Percentiles rank a stretch among this genome's conserved stretches.
Evolutionary conservation across 2,797 vertebrate genomes (phyloP).

Genomic region (Meriones psammophilus): DNA sequence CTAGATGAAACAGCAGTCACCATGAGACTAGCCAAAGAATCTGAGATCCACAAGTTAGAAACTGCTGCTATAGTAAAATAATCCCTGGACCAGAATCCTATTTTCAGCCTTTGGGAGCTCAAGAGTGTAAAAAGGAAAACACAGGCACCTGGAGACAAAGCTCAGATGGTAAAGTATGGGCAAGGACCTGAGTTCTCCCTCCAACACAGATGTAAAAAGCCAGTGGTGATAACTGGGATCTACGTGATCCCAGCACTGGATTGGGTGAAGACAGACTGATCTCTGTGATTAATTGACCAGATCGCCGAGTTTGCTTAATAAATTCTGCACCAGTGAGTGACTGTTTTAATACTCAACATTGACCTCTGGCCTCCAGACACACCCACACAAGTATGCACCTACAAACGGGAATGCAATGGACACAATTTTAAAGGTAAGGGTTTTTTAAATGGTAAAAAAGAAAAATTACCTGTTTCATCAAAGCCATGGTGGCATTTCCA

Average conservation of each 20-base stretch:
- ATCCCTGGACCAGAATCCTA: not conserved
- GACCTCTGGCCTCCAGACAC: not conserved
- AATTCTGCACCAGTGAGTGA: not conserved
- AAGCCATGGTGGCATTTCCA: slow-evolving; percentile 90
- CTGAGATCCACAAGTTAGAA: not conserved
- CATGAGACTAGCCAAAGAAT: not conserved
- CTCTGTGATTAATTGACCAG: not conserved
- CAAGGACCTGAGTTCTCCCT: not conserved
- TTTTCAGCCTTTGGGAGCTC: not conserved
- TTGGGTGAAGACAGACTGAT: not conserved
- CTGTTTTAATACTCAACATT: not conserved
- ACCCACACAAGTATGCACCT: not conserved
- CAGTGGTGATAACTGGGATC: not conserved
- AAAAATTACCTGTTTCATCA: slow-evolving; percentile 89
- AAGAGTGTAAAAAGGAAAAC: not conserved
- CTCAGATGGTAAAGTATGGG: not conserved
- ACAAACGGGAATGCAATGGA: not conserved
- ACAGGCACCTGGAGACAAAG: not conserved
- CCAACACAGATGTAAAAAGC: not conserved
- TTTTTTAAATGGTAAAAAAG: not conserved
- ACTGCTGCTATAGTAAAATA: not conserved
- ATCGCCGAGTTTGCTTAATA: not conserved
- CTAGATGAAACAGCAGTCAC: not conserved
- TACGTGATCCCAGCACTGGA: not conserved
- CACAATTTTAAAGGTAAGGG: not conserved